Percentiles rank a stretch among this genome's conserved stretches.
These are phyloP conservation scores for fruit fly (Drosophila melanogaster) DNA, from an alignment of 1,140 invertebrate genomes.

Conservation along the genomic window Release_6_plus_ISO1_MT NC_004354.4:14452501-14453000, in stretches of 20 bases:
- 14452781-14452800: background rate
- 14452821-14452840: constrained; percentile 55
- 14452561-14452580: constrained; percentile 60
- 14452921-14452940: background rate
- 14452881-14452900: constrained; percentile 32
- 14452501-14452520: background rate
- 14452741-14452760: constrained; percentile 41
- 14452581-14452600: constrained; percentile 10
- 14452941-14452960: constrained; percentile 37
- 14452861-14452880: constrained; percentile 55
- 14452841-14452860: constrained; percentile 63
- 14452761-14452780: constrained; percentile 32
- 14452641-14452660: constrained; percentile 1
- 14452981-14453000: constrained; percentile 92
- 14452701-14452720: constrained; percentile 68
- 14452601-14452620: background rate
- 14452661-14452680: constrained; percentile 32
- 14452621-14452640: background rate
- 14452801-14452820: constrained; percentile 43
- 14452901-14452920: constrained; percentile 1
- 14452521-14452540: constrained; percentile 51
- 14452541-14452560: constrained; percentile 63
- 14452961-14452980: constrained; percentile 91
- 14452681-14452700: constrained; percentile 62
- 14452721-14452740: constrained; percentile 65